Percentiles rank a stretch among this genome's conserved stretches.
phyloP scores from a whole-genome alignment of 2,797 vertebrate genomes.

The Margarornis squamiger region DNA sequence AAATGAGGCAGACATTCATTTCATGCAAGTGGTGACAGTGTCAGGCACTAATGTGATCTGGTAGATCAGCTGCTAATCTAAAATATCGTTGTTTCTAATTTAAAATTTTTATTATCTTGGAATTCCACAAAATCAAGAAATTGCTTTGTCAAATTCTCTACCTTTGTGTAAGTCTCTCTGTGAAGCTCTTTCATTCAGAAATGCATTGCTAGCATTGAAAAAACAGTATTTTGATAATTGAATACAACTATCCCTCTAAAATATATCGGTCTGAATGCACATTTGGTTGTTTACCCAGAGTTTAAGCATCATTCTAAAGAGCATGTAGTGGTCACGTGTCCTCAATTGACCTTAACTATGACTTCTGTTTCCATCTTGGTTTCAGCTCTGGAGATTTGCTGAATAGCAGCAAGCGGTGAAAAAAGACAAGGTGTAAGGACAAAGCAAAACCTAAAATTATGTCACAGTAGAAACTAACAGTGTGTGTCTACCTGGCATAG shows the following conservation, averaged over 20 bases:
- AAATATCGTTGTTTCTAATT: not conserved
- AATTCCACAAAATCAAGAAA: not conserved
- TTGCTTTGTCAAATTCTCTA: not conserved
- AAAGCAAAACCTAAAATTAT: not conserved
- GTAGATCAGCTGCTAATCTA: not conserved
- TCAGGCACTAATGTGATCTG: not conserved
- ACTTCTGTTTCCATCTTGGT: not conserved
- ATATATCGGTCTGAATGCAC: not conserved
- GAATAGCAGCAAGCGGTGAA: not conserved
- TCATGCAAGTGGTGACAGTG: not conserved
- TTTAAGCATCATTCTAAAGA: not conserved
- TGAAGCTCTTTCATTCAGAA: not conserved
- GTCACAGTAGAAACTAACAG: not conserved
- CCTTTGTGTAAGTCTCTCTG: not conserved
- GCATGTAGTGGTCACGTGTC: not conserved
- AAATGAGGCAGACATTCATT: not conserved
- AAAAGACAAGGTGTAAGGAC: not conserved
- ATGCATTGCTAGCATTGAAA: not conserved
- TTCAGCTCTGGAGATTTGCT: not conserved
- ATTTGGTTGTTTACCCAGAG: not conserved
- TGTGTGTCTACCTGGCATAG: not conserved
- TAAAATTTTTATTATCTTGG: not conserved
- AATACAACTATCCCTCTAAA: not conserved
- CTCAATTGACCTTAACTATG: not conserved
- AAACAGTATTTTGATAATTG: not conserved